Evolutionary conservation across 2,113 vertebrate species (phyloP).

Genomic region (Sterna hirundo): DNA sequence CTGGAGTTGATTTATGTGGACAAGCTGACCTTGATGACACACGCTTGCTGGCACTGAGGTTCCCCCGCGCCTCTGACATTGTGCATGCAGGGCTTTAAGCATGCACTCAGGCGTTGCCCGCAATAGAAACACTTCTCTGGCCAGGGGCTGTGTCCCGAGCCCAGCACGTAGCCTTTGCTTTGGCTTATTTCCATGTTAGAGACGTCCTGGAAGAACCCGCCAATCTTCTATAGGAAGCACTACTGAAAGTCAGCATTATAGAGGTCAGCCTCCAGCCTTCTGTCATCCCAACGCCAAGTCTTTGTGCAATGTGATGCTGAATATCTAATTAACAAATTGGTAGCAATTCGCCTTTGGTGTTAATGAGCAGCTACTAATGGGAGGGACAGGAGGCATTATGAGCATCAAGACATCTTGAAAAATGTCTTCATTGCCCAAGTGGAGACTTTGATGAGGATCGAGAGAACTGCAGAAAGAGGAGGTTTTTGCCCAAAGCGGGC

Average conservation of each 20-base stretch:
- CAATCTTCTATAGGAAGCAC: neutral
- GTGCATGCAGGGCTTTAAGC: neutral
- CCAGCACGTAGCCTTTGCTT: neutral
- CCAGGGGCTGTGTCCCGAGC: fast-evolving
- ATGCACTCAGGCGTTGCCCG: neutral
- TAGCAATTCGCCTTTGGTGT: neutral
- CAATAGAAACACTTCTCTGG: neutral
- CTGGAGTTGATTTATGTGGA: neutral
- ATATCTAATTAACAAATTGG: neutral
- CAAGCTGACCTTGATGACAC: neutral
- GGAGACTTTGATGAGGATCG: fast-evolving
- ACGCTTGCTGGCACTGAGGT: neutral
- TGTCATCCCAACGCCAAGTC: neutral
- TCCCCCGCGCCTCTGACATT: neutral
- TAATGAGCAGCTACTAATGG: neutral
- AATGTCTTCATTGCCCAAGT: neutral
- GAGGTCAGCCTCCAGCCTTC: neutral
- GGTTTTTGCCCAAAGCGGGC: neutral
- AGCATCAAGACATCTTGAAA: neutral
- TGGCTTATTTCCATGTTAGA: neutral
- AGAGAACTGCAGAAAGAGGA: neutral
- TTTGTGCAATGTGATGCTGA: neutral
- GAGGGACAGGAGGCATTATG: neutral
- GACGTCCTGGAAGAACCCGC: neutral
- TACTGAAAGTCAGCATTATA: neutral